These are phyloP conservation scores for Pachyuromys duprasi DNA, from an alignment of 2,797 vertebrate species.

Conservation along the genomic window DNA sequence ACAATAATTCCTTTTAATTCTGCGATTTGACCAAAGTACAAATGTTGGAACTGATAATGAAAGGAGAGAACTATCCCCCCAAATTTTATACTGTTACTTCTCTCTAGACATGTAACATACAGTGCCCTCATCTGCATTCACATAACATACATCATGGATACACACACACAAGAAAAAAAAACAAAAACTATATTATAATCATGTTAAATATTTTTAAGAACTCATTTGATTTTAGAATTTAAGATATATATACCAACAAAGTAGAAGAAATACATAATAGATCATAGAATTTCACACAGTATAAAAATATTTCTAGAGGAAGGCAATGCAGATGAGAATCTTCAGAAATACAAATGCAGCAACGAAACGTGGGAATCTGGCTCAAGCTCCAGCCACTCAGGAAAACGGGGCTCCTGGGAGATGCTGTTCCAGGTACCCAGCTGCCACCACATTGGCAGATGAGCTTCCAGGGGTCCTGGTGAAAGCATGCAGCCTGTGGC, in stretches of 20 bases:
- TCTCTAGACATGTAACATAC: neutral
- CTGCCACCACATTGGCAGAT: constrained; percentile 88
- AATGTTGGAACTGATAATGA: no score
- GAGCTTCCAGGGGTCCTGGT: constrained; percentile 94
- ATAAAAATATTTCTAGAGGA: neutral
- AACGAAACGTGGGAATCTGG: constrained; percentile 45
- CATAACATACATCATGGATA: neutral
- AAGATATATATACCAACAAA: neutral
- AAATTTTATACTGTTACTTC: neutral
- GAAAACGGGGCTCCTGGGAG: constrained; percentile 76
- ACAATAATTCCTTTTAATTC: neutral
- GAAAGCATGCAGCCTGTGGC: constrained; percentile 91
- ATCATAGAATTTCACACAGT: neutral
- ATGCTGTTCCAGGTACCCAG: constrained; percentile 84
- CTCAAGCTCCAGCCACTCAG: constrained; percentile 53
- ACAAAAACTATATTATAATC: neutral
- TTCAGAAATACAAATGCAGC: constrained; percentile 42
- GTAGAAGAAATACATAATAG: neutral
- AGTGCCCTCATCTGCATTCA: neutral
- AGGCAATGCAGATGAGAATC: neutral
- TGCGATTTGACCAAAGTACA: no score
- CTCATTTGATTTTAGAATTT: neutral
- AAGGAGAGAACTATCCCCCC: neutral
- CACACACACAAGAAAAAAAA: neutral
- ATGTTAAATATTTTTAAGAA: neutral